Percentiles rank a stretch among this genome's conserved stretches.
Evolutionary conservation across 2,888 invertebrate genomes (phyloP).

Genomic region (Koerneria pararmatus): DNA sequence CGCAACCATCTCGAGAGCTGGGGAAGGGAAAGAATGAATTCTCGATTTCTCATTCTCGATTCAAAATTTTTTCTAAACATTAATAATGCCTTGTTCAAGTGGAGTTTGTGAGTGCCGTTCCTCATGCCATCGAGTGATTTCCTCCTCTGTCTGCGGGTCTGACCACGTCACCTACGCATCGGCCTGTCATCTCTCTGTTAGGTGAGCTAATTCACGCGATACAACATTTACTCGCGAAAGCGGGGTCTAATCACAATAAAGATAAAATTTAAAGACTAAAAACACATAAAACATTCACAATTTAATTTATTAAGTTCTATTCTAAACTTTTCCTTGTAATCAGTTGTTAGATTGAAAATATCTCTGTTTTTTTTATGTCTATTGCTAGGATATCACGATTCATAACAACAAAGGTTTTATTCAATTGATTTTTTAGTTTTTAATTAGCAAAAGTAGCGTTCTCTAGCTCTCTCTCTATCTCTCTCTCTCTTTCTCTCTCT

Average conservation of each 20-base stretch:
- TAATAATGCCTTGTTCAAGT: slow-evolving; percentile 18
- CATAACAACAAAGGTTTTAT: background rate
- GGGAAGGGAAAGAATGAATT: too few relatives aligned
- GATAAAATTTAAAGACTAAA: too few relatives aligned
- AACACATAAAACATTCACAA: too few relatives aligned
- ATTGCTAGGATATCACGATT: too few relatives aligned
- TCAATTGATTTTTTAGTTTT: background rate
- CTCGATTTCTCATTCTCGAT: background rate
- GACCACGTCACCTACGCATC: slow-evolving; percentile 40
- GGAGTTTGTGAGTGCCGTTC: slow-evolving; percentile 41
- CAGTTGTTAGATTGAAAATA: too few relatives aligned
- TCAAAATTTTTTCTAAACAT: background rate
- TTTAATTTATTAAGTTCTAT: too few relatives aligned
- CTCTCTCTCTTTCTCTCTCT: slow-evolving; percentile 13
- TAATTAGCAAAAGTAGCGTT: background rate
- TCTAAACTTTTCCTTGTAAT: too few relatives aligned
- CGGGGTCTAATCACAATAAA: too few relatives aligned
- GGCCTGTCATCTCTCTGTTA: slow-evolving; percentile 36
- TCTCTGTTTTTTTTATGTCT: too few relatives aligned
- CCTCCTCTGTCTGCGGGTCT: slow-evolving; percentile 35
- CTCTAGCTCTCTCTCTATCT: slow-evolving; percentile 15
- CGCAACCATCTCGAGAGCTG: too few relatives aligned
- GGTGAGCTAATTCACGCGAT: too few relatives aligned
- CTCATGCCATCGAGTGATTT: slow-evolving; percentile 27
- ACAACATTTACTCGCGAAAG: too few relatives aligned